A percentile compares a stretch with the other conserved stretches of the same genome.
phyloP scores from a whole-genome alignment of 2,113 vertebrate species.

The Etia nguti region DNA sequence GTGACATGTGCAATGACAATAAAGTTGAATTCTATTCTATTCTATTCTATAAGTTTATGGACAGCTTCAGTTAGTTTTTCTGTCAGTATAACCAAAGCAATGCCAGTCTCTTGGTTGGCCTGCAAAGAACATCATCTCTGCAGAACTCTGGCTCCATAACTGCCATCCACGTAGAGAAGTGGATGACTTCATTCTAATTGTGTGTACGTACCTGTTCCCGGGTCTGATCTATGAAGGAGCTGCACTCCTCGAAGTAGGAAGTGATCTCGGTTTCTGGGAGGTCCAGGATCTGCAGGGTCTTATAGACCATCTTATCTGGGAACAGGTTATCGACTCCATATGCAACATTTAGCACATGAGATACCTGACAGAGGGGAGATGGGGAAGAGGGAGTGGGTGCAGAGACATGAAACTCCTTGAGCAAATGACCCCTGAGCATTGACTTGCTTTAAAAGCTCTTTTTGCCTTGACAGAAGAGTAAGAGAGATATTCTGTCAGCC shows the following conservation, averaged over 20 bases:
- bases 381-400: neutral
- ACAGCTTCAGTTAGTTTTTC: neutral
- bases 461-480: neutral
- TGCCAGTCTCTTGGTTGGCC: neutral
- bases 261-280: slow-evolving; percentile 86
- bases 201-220: slow-evolving; percentile 20
- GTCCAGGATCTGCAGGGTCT: slow-evolving; percentile 83
- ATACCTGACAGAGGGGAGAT: slow-evolving; percentile 73
- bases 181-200: neutral
- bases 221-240: slow-evolving; percentile 51
- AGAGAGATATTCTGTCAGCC: slow-evolving; percentile 10
- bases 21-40: no score
- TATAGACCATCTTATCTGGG: slow-evolving; percentile 67
- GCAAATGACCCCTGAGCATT: neutral
- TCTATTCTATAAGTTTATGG: neutral
- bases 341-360: slow-evolving; percentile 91
- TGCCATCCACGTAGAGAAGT: neutral
- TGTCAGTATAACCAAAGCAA: neutral
- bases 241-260: slow-evolving; percentile 71
- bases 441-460: neutral
- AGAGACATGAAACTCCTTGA: neutral
- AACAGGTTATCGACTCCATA: slow-evolving; percentile 86
- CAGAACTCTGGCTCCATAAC: neutral
- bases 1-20: no score
- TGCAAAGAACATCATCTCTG: neutral